phyloP scores from a whole-genome alignment of 2,113 vertebrate species.

The Phalacrocorax brasilianus region DNA sequence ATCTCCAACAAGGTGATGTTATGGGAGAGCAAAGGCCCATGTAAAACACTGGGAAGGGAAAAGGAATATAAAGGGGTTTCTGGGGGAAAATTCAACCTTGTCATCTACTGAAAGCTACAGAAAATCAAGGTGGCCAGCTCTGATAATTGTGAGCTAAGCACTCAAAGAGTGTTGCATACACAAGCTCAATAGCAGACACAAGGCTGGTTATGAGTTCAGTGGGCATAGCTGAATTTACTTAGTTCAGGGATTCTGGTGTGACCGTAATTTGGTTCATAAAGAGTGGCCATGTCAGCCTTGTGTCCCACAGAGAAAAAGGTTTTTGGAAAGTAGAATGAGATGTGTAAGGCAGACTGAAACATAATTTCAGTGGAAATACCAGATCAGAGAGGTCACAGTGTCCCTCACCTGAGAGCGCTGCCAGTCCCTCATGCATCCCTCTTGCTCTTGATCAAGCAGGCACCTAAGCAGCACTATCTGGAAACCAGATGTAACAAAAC shows the following conservation, averaged over 20 bases:
- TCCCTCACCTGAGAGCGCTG: neutral
- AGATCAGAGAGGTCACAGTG: neutral
- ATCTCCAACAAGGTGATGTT: neutral
- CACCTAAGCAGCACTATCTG: neutral
- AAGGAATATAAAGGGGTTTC: neutral
- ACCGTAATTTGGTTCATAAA: neutral
- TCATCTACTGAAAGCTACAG: neutral
- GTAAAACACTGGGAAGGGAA: neutral
- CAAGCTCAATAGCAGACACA: accelerated
- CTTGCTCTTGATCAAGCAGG: neutral
- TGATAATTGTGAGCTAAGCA: neutral
- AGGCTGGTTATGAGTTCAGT: neutral
- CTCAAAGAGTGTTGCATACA: neutral
- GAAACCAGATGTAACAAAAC: neutral
- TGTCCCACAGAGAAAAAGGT: neutral
- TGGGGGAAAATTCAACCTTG: neutral
- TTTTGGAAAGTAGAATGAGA: neutral
- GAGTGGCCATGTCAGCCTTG: neutral
- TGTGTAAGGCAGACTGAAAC: neutral
- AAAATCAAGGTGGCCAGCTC: neutral
- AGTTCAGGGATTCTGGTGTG: neutral
- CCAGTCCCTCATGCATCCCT: neutral
- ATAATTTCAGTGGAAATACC: neutral
- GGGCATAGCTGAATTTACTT: neutral
- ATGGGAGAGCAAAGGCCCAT: neutral